phyloP scores from a whole-genome alignment of 2,888 invertebrate genomes.

The Heliconius hortense region DNA sequence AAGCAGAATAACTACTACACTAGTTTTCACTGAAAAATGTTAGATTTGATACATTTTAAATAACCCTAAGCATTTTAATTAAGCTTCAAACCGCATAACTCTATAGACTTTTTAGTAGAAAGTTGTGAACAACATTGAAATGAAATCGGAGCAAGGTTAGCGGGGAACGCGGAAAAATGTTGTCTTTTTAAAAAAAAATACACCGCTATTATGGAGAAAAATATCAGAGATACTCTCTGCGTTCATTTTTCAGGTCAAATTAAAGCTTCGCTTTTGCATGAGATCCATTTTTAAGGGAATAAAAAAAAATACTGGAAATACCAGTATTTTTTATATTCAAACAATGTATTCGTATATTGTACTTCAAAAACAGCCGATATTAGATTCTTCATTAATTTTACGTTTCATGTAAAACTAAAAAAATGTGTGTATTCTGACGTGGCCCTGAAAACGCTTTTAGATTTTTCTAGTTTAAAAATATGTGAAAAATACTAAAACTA shows the following conservation, averaged over 20 bases:
- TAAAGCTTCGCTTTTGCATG: slow-evolving; percentile 2
- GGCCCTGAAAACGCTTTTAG: neutral
- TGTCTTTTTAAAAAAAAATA: slow-evolving; percentile 8
- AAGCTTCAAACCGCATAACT: neutral
- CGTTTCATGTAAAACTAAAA: neutral
- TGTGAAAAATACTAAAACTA: neutral
- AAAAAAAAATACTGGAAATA: no score
- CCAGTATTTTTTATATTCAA: slow-evolving; percentile 1
- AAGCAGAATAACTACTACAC: neutral
- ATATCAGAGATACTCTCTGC: slow-evolving; percentile 12
- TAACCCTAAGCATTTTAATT: neutral
- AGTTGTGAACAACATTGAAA: neutral
- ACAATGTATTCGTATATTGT: slow-evolving; percentile 1
- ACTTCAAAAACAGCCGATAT: neutral
- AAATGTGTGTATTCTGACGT: neutral
- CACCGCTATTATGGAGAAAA: slow-evolving; percentile 6
- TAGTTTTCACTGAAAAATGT: no score
- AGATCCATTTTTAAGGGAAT: slow-evolving; percentile 4
- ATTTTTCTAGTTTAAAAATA: neutral
- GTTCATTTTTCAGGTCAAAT: slow-evolving; percentile 16
- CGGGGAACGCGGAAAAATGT: neutral
- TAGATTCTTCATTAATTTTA: slow-evolving; percentile 1
- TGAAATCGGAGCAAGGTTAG: slow-evolving; percentile 10
- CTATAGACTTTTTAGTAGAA: neutral
- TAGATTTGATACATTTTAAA: no score